phyloP scores from a whole-genome alignment of 2,797 vertebrate genomes.

The Chaunax sp. region DNA sequence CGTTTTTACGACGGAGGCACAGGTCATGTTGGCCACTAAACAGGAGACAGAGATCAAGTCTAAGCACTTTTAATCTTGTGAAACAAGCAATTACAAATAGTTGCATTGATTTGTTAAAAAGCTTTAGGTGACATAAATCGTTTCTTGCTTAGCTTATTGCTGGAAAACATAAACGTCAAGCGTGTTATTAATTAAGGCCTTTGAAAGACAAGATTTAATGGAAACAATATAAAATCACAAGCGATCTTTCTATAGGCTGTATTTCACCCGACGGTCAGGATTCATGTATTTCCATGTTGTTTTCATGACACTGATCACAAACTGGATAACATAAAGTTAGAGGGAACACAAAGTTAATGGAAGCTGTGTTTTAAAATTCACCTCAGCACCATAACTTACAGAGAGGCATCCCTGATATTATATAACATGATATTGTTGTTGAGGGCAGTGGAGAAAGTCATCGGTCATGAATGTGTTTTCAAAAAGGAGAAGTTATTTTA shows the following conservation, averaged over 20 bases:
- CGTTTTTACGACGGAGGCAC: constrained; percentile 87
- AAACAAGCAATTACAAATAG: constrained; percentile 99
- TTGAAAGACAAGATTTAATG: constrained; percentile 89
- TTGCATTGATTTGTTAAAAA: constrained; percentile 99
- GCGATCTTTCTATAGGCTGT: constrained; percentile 71
- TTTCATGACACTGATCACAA: constrained; percentile 60
- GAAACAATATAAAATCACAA: constrained; percentile 83
- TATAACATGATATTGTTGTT: background rate
- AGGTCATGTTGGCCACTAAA: constrained; percentile 95
- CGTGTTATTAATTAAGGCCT: constrained; percentile 93
- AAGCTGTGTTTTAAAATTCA: constrained; percentile 36
- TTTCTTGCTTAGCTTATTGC: constrained; percentile 97
- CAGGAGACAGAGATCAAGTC: constrained; percentile 93
- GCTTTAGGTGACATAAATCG: constrained; percentile 99
- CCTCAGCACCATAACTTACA: constrained; percentile 35
- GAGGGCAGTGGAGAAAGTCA: too few species aligned
- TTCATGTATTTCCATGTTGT: constrained; percentile 58
- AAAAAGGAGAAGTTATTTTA: too few species aligned
- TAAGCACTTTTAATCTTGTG: constrained; percentile 99
- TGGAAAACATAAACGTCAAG: constrained; percentile 94
- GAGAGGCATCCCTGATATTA: constrained; percentile 58
- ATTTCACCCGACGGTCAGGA: constrained; percentile 71
- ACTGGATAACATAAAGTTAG: constrained; percentile 22
- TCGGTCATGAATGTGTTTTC: too few species aligned
- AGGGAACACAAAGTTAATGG: constrained; percentile 1